Evolutionary conservation across 1,140 invertebrate species (phyloP), one percentile per base, ranked within the genome.

Genomic region (Anadara kagoshimensis): DNA sequence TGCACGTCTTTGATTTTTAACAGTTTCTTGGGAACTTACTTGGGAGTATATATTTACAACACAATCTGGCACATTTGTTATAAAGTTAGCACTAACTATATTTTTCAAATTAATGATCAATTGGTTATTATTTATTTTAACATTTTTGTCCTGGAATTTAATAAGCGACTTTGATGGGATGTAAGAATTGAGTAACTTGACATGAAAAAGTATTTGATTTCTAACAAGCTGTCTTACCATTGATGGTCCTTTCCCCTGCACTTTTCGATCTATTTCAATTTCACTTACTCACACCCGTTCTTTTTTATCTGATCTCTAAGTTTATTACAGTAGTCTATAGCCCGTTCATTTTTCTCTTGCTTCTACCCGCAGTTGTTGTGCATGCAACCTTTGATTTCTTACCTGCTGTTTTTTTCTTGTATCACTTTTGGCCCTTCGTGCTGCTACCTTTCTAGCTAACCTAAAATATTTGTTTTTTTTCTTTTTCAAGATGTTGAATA

Each of bases 181-280:
- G 4, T 59, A 43, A n/a, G 57, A 59, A n/a, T 41, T 41, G 4
- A 59, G 10, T n/a, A 59, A 0, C 43, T 59, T 41, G 16, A 16
- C 16, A 43, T 59, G 57, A 24, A 43, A 59, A 5, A 59, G 18
- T 1, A 59, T 59, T n/a, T 59, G 57, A 43, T 59, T 59, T 18
- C 57, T 41, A 0, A 59, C 20, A 5, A 59, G 36, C 20, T 43
- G 57, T 41, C 29, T 59, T 43, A n/a, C 10, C 18, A 5, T 43
- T 16, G 16, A 0, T 18, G 18, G 41, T 0, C 1, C 18, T 43
- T 43, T 43, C 0, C 36, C 14, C 18, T 12, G 7, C 7, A 18
- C 43, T 41, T 41, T 59, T 41, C 5, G 0, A 10, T 14, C 36
- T 59, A n/a, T 20, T 43, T 59, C 29, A 11, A 41, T 20, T 5